Evolutionary conservation across 2,113 vertebrate genomes (phyloP), one percentile per base, ranked within the genome.

Genomic region (Ameiurus melas): DNA sequence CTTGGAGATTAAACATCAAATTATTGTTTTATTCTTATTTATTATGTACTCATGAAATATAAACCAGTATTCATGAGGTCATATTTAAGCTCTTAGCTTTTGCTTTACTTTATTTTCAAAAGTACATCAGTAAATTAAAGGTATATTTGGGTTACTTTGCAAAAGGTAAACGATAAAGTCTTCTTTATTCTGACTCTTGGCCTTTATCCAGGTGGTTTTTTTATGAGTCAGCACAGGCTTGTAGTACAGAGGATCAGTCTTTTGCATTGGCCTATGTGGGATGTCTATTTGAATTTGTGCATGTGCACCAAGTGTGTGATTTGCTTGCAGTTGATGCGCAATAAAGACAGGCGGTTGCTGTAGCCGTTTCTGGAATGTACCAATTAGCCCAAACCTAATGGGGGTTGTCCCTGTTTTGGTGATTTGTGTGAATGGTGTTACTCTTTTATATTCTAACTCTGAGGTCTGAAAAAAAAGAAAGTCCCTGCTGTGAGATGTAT

Each of bases 391-490:
- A 89, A 33, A 79, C 43, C 25, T 30, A 90, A 27, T 13, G 90
- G 90, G 91, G 87, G 66, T 88, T 91, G 80, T 89, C 89, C 92
- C 92, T 86, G n/a, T 64, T 81, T 75, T 85, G 77, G 68, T 85
- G 81, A 84, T 89, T 85, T 89, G 17, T 66, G 43, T 90, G 70
- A 62, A 89, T 85, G 85, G 83, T 88, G 90, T 89, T 90, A 64
- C 68, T 92, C 79, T 51, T 33, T 47, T 60, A 75, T 33, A 0
- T 58, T 51, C 0, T 47, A 10, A 79, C 57, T 0, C 30, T 62
- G 22, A 75, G n/a, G 17, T 88, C 19, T 53, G 20, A 94, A 77
- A 94, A 47, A 80, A 91, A 83, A 94, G 79, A 94, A 94, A 93
- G 83, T 93, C 91, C 92, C 92, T 4, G 71, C 62, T 85, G 85